A percentile compares a stretch with the other conserved stretches of the same genome.
Evolutionary conservation across 1,140 invertebrate species (phyloP).

Genomic region (Calosoma granatense): DNA sequence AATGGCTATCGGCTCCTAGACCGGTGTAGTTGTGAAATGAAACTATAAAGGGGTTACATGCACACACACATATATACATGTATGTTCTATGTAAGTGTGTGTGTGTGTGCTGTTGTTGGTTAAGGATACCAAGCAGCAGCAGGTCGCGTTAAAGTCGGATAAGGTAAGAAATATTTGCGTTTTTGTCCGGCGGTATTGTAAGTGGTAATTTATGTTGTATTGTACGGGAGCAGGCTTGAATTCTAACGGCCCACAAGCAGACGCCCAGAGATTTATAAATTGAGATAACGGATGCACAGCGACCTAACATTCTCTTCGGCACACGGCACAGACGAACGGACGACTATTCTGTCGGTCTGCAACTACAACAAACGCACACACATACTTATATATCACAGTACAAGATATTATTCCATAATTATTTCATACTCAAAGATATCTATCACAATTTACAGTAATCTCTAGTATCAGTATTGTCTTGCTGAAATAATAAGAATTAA

Average conservation of each 20-base stretch:
- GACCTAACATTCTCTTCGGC: background rate
- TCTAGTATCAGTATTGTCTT: too few species aligned
- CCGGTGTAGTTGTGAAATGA: too few species aligned
- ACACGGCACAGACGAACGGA: background rate
- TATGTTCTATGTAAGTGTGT: slow-evolving; percentile 2
- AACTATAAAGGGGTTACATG: too few species aligned
- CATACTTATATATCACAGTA: too few species aligned
- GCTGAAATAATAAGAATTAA: too few species aligned
- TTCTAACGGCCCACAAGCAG: slow-evolving; percentile 8
- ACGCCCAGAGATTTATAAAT: slow-evolving; percentile 7
- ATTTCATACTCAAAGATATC: too few species aligned
- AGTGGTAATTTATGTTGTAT: slow-evolving; percentile 8
- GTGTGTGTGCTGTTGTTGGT: background rate
- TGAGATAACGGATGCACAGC: slow-evolving; percentile 7
- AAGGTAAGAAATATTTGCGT: slow-evolving; percentile 8
- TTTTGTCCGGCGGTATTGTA: slow-evolving; percentile 4
- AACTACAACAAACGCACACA: too few species aligned
- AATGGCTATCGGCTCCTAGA: too few species aligned
- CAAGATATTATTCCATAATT: too few species aligned
- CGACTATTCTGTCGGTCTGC: too few species aligned
- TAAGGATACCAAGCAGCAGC: background rate
- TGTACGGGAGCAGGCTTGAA: slow-evolving; percentile 8
- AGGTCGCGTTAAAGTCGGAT: background rate
- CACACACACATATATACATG: too few species aligned
- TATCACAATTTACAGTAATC: too few species aligned